These are phyloP conservation scores for Palythoa heliodiscus DNA, from an alignment of 92 coral and sea anemone genomes.

Conservation along the genomic window DNA sequence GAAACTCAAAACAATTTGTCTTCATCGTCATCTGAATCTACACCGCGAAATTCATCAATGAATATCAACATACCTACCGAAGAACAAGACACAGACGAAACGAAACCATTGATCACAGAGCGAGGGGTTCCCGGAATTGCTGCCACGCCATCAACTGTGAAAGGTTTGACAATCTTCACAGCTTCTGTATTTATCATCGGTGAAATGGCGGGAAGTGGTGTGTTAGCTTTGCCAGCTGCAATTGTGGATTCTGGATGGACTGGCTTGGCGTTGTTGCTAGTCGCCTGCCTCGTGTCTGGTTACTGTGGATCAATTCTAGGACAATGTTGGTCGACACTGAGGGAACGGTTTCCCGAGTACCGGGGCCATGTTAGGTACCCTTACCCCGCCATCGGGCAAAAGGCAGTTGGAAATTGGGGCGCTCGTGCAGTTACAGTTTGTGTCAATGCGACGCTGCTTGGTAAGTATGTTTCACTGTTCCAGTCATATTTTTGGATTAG, in stretches of 20 bases:
- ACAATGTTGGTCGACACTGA: constrained; percentile 75
- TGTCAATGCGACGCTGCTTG: constrained; percentile 80
- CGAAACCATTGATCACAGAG: constrained; percentile 6
- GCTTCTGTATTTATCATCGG: constrained; percentile 93
- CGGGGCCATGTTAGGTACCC: constrained; percentile 89
- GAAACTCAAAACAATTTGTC: constrained; percentile 13
- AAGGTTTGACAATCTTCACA: constrained; percentile 86
- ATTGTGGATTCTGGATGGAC: constrained; percentile 81
- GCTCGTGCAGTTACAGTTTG: constrained; percentile 80
- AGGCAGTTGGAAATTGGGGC: constrained; percentile 85
- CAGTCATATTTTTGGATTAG: too few species aligned
- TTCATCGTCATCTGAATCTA: background rate
- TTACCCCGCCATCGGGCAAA: constrained; percentile 88
- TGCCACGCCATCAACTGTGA: constrained; percentile 13
- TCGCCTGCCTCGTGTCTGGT: constrained; percentile 83
- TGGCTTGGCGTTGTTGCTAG: constrained; percentile 67
- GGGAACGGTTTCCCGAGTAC: constrained; percentile 72
- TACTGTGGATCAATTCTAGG: constrained; percentile 89
- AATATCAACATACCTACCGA: constrained; percentile 3
- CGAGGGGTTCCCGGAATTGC: background rate
- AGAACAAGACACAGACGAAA: background rate
- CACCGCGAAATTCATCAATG: constrained; percentile 1
- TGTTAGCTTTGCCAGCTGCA: constrained; percentile 90
- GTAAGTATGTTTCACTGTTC: constrained; percentile 41
- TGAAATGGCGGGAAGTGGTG: constrained; percentile 99